A percentile compares a stretch with the other conserved stretches of the same genome.
Evolutionary conservation across 2,797 vertebrate species (phyloP).

Genomic region (Momotus momota): DNA sequence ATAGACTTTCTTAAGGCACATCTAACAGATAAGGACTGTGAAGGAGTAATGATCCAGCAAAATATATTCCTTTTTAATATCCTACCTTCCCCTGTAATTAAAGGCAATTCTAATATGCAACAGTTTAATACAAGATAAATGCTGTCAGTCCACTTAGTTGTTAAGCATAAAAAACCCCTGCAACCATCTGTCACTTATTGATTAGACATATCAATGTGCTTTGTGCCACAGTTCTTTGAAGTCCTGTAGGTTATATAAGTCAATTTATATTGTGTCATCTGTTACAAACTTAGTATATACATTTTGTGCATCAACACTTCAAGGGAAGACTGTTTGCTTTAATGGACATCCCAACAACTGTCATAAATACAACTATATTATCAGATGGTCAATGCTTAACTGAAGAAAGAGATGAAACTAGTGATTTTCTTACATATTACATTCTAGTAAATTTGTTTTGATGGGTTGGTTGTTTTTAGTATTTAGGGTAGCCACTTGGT

Average conservation of each 20-base stretch:
- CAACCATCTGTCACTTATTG: conserved; percentile 19
- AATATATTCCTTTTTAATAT: neutral
- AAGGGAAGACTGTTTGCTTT: neutral
- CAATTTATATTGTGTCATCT: neutral
- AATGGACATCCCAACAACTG: neutral
- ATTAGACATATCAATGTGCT: neutral
- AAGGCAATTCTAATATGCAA: neutral
- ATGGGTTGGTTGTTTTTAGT: neutral
- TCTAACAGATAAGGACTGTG: neutral
- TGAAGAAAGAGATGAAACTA: neutral
- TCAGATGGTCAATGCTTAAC: neutral
- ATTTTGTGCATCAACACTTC: neutral
- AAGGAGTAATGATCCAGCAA: neutral
- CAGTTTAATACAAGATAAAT: neutral
- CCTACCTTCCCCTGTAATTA: neutral
- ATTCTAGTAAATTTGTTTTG: neutral
- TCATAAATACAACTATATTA: neutral
- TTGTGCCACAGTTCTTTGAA: conserved; percentile 2
- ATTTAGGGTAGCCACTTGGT: neutral
- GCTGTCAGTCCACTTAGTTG: neutral
- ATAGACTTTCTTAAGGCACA: neutral
- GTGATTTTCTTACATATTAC: neutral
- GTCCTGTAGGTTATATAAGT: neutral
- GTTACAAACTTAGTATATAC: neutral
- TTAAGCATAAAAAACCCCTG: neutral